Base-by-base conservation (phyloP, 1,140 invertebrate genomes). In the Cyclina sinensis region DNA sequence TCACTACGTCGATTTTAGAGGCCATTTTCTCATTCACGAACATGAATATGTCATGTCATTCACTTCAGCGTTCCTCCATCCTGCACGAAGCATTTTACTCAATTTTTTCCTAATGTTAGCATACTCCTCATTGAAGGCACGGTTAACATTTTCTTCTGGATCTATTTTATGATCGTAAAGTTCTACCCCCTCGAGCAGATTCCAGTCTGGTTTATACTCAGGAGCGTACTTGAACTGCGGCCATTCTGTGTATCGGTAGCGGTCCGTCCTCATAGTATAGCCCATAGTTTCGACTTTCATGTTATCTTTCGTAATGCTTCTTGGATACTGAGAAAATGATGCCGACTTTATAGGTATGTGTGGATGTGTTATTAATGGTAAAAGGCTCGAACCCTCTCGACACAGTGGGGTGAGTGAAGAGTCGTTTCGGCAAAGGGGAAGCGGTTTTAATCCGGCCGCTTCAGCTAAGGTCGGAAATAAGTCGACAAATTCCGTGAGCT, bases 201-300 rank as follows among this genome's bases (percentile, higher is more conserved):
- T 95, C 97, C 97, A 98, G 92, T 97, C 95, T 62, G 96, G 95
- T 30, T 65, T 81, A 74, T 94, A 70, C 1, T 30, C 43, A 24
- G 81, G 81, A 5, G 81, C 62, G 32, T 81, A 84, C 83, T 95
- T 85, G 91, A 95, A 96, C 5, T 95, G 94, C 62, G 98, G 94
- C 98, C 98, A 98, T 93, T 97, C 96, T 0, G 97, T 98, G 88
- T 98, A 98, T 78, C 98, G 96, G 94, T 97, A 97, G 62, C 95
- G 91, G 74, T 95, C 94, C 16, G 97, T 98, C 91, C 97, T 96
- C 37, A 98, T 95, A 30, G 97, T 97, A 82, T 96, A 96, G 5
- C 98, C 98, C 98, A 98, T 98, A 84, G 98, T 97, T 92, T 96
- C 97, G 62, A 98, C 98, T 57, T 98, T 95, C 92, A 97, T 97